Evolutionary conservation across 2,797 vertebrate species (phyloP).

Genomic region (Anas flavirostris): DNA sequence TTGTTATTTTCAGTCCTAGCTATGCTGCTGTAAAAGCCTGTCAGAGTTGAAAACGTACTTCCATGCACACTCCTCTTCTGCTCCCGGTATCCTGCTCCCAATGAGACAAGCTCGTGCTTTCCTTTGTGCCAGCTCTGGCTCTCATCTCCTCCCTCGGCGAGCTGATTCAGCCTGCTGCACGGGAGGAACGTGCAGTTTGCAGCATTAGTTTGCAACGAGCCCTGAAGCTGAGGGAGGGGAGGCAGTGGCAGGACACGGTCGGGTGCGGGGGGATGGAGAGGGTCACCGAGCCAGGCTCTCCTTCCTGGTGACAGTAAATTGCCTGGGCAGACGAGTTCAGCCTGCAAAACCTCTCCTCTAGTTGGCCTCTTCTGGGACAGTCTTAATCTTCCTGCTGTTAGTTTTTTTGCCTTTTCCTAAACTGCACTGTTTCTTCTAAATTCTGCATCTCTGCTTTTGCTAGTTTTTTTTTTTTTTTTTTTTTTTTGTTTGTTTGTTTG

Average conservation of each 20-base stretch:
- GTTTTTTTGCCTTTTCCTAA: neutral
- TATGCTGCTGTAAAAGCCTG: neutral
- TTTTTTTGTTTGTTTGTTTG: too few relatives aligned
- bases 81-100: neutral
- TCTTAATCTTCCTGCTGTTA: neutral
- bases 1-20: neutral
- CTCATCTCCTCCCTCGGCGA: neutral
- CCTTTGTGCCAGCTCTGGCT: neutral
- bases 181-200: neutral
- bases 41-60: neutral
- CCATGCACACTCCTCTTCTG: neutral
- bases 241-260: rapidly evolving
- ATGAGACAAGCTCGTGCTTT: neutral
- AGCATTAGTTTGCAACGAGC: neutral
- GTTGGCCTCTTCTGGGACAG: neutral
- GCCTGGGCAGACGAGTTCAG: neutral
- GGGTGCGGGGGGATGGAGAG: neutral
- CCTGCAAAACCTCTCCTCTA: conserved; percentile 19
- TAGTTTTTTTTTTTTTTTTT: neutral
- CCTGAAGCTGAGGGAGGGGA: neutral
- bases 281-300: neutral
- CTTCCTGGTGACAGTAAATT: neutral
- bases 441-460: neutral
- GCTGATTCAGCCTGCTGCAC: neutral
- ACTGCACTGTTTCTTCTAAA: neutral